Evolutionary conservation across 2,888 invertebrate genomes (phyloP), one percentile per base, ranked within the genome.

Genomic region (Amiota mariae): DNA sequence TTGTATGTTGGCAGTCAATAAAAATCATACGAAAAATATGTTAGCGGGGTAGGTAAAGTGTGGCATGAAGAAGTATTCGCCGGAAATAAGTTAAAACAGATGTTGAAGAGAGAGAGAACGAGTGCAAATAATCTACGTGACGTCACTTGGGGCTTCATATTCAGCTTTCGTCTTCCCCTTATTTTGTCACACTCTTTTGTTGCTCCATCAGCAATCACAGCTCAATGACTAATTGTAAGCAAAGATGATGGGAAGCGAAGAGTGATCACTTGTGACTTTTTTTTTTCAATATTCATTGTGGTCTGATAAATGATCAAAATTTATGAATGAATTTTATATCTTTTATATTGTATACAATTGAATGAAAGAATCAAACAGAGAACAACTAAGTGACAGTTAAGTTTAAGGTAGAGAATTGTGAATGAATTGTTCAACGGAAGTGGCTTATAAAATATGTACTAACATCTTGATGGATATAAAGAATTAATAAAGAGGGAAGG

Each of bases 251-350:
- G 54, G 54, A 12, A 18, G 20, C 6, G 36, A 36, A 36, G 36
- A 6, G 36, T 36, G 36, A 36, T 36, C 36, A 57, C 46, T 18
- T 70, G 54, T 70, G 73, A 63, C 49, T 66, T 63, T 70, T 63
- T 9, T 56, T 63, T 56, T n/a, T n/a, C 51, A 56, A 36, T 48
- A 11, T 73, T 18, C 51, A 59, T 56, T 51, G 15, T 57, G 11
- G 71, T 70, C 66, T 85, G 86, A 84, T 84, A 84, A 81, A 75
- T 67, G 18, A 36, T 76, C 63, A 47, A 74, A 70, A 77, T 86
- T 83, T 83, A 83, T 83, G 83, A 83, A 83, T 83, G 83, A 82
- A 85, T 83, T 84, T 77, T 79, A 81, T 83, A 82, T 20, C n/a
- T 13, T 59, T 59, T 18, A 59, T 59, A 20, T 59, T 59, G 11